Evolutionary conservation across 1,140 invertebrate species (phyloP), one percentile per base, ranked within the genome.

Genomic region (Sweltsa coloradensis): DNA sequence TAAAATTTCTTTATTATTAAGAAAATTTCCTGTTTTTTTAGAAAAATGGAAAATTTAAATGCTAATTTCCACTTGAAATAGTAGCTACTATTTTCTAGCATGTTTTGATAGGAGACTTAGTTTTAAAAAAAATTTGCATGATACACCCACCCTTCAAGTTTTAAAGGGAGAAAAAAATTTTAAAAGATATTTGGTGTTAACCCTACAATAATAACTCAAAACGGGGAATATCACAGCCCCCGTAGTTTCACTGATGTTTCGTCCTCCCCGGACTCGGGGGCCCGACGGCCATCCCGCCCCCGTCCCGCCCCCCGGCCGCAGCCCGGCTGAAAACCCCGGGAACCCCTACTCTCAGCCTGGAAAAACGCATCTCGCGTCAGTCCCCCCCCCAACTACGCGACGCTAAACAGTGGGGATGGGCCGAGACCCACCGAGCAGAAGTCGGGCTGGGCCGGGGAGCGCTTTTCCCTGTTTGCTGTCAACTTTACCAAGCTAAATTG

Each of bases 401-500:
- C 46, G 9, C 21, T 27, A 3, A 49, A 7, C 18, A 66, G 65
- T 3, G 62, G 67, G 4, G 67, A 68, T 5, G 70, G 67, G 34
- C 66, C 68, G 24, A 63, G 64, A 21, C 65, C 67, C 2, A 66
- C 70, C 1, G 68, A 76, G 42, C 52, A 69, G 13, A 73, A 77
- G 53, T 25, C 36, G 11, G 66, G 67, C 47, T 62, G 82, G 3
- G 79, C 83, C 16, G 97, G 93, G 94, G 90, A 97, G 66, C 97
- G 93, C 3, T 67, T 97, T 13, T 92, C 97, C 1, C 66, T 97
- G 25, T 95, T 97, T 71, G 89, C 90, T 1, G 82, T 97, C 9
- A 97, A 96, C 68, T 89, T 97, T 57, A 93, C 90, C 3, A 82
- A 86, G 55, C 70, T 97, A 19, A 94, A 96, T 65, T 97, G 14